Evolutionary conservation across 2,797 vertebrate genomes (phyloP).

Genomic region (Caiman crocodilus): DNA sequence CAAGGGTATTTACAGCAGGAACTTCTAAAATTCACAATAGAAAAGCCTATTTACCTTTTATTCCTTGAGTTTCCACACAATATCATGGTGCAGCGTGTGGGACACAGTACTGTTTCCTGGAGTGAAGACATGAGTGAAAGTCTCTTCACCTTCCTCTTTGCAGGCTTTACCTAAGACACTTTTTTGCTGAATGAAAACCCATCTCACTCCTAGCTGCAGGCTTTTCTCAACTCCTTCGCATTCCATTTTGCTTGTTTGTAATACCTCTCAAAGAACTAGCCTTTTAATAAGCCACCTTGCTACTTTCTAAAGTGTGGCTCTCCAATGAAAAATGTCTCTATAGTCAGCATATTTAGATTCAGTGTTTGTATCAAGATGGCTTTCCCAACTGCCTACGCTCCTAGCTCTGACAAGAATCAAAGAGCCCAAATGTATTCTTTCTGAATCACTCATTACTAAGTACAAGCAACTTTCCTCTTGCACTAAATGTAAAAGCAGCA

Average conservation of each 20-base stretch:
- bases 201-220: no score
- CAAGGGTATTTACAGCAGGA: not conserved
- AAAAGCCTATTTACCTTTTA: not conserved
- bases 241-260: not conserved
- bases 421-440: not conserved
- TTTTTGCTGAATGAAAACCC: not conserved
- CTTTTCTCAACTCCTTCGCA: no score
- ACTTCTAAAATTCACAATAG: not conserved
- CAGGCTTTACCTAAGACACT: not conserved
- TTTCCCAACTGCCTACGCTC: not conserved
- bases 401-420: not conserved
- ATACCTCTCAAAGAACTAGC: not conserved
- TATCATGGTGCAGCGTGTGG: not conserved
- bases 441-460: not conserved
- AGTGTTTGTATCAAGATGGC: no score
- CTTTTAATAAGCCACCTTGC: not conserved
- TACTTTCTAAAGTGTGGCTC: not conserved
- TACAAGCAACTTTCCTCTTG: not conserved
- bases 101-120: not conserved
- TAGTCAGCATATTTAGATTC: not conserved
- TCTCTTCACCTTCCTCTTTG: not conserved
- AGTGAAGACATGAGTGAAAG: not conserved
- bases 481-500: not conserved
- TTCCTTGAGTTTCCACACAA: not conserved
- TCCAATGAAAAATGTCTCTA: not conserved